phyloP scores from a whole-genome alignment of 2,113 vertebrate species.

The Planiliza haematocheilus region DNA sequence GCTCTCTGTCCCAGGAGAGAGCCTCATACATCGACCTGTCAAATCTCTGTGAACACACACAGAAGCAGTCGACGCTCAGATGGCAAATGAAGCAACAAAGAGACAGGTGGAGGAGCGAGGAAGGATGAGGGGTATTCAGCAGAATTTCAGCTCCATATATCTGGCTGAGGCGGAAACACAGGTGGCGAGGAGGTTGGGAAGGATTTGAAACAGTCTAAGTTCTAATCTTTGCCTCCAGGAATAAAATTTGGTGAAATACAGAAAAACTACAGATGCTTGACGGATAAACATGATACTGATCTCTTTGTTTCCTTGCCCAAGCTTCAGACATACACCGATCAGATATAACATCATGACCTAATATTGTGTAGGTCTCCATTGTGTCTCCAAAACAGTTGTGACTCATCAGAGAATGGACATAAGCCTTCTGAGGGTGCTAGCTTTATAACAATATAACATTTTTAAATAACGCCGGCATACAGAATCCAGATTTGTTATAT shows the following conservation, averaged over 20 bases:
- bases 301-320: too few species aligned
- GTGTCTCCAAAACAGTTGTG: too few species aligned
- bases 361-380: too few species aligned
- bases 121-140: constrained; percentile 2
- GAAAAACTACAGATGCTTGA: neutral
- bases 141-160: neutral
- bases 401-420: too few species aligned
- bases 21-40: too few species aligned
- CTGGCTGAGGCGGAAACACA: constrained; percentile 9
- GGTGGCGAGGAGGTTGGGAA: neutral
- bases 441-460: too few species aligned
- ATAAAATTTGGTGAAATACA: neutral
- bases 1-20: too few species aligned
- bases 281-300: neutral
- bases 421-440: too few species aligned
- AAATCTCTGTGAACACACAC: neutral
- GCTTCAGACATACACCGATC: too few species aligned
- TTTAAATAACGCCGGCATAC: too few species aligned
- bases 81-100: constrained; percentile 31
- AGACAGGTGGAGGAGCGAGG: constrained; percentile 17
- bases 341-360: too few species aligned
- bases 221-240: neutral
- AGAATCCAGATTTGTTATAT: too few species aligned
- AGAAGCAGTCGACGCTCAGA: neutral
- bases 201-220: neutral